Percentiles rank a stretch among this genome's conserved stretches.
Evolutionary conservation across 2,888 invertebrate genomes (phyloP).

Genomic region (Pinctada fucata): DNA sequence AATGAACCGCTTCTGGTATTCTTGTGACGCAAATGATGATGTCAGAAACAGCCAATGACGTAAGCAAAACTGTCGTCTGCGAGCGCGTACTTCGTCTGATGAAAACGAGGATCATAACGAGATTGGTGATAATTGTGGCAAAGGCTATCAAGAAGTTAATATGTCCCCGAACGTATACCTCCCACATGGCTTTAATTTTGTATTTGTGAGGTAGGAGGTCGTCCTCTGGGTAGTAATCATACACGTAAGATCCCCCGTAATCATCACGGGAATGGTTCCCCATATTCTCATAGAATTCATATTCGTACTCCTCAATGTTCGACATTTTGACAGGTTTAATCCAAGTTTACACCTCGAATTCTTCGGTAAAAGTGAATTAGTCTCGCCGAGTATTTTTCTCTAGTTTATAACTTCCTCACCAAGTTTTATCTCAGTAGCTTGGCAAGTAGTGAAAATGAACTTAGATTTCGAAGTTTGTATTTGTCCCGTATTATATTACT

Average conservation of each 20-base stretch:
- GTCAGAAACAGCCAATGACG: slow-evolving; percentile 43
- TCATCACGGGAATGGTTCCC: too few species aligned
- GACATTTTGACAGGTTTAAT: too few species aligned
- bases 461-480: too few species aligned
- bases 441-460: too few species aligned
- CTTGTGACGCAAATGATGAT: slow-evolving; percentile 40
- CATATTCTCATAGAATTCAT: too few species aligned
- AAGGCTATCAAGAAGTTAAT: slow-evolving; percentile 24
- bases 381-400: too few species aligned
- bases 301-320: too few species aligned
- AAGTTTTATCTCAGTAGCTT: too few species aligned
- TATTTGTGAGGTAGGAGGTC: slow-evolving; percentile 1
- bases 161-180: slow-evolving; percentile 13
- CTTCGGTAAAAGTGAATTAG: too few species aligned
- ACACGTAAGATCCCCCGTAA: neutral
- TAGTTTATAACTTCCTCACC: too few species aligned
- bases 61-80: slow-evolving; percentile 48
- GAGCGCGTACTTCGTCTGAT: slow-evolving; percentile 40
- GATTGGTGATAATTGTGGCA: slow-evolving; percentile 39
- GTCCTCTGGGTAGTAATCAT: slow-evolving; percentile 7
- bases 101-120: slow-evolving; percentile 41
- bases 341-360: too few species aligned
- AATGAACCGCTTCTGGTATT: slow-evolving; percentile 39
- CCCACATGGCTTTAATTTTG: slow-evolving; percentile 14
- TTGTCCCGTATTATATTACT: too few species aligned